phyloP scores from a whole-genome alignment of 1,140 invertebrate genomes.

The Harpegnathos saltator region DNA sequence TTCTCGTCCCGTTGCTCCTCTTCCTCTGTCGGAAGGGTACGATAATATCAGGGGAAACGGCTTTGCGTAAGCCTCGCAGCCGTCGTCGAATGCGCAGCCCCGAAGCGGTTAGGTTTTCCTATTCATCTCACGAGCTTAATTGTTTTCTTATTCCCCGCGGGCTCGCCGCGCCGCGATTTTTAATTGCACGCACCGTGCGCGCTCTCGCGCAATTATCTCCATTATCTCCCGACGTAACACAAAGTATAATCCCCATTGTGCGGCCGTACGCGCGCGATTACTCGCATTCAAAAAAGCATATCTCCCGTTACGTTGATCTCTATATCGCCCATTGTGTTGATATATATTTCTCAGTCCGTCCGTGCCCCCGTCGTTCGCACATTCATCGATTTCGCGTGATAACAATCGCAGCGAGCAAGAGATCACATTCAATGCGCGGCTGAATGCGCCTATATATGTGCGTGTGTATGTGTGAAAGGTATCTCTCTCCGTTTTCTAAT shows the following conservation, averaged over 20 bases:
- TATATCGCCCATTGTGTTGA: not conserved
- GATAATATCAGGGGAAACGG: slow-evolving; percentile 52
- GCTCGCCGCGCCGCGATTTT: slow-evolving; percentile 1
- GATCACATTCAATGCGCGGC: too few relatives aligned
- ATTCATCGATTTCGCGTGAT: not conserved
- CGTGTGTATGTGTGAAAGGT: too few relatives aligned
- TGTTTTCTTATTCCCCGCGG: slow-evolving; percentile 26
- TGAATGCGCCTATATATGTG: too few relatives aligned
- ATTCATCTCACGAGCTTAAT: slow-evolving; percentile 31
- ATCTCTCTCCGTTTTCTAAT: too few relatives aligned
- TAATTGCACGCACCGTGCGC: slow-evolving; percentile 38
- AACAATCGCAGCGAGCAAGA: not conserved
- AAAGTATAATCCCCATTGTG: not conserved
- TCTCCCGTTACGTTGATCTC: slow-evolving; percentile 5
- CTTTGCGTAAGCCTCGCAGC: slow-evolving; percentile 36
- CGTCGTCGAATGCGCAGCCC: slow-evolving; percentile 2
- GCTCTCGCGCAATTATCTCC: slow-evolving; percentile 37
- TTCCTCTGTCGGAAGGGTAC: slow-evolving; percentile 42
- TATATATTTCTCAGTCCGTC: not conserved
- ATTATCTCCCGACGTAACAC: slow-evolving; percentile 35
- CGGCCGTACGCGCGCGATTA: not conserved
- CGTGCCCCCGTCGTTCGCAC: not conserved
- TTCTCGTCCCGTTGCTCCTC: slow-evolving; percentile 34
- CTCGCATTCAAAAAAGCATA: slow-evolving; percentile 19
- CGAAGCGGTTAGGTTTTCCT: slow-evolving; percentile 22